Evolutionary conservation across 2,113 vertebrate species (phyloP).

Genomic region (Sterna hirundo): DNA sequence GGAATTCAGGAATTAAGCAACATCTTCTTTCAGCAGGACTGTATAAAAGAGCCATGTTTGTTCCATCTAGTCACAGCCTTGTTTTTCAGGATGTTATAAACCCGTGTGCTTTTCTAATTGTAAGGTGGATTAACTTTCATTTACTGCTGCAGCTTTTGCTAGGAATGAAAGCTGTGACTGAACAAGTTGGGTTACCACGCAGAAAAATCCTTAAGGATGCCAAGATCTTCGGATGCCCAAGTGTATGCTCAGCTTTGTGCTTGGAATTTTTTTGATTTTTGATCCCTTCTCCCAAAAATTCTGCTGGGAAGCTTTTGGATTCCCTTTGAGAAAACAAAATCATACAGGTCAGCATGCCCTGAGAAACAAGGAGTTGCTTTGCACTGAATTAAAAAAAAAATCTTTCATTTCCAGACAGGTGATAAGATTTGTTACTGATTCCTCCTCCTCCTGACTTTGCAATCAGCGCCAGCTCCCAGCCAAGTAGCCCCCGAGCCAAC

Average conservation of each 20-base stretch:
- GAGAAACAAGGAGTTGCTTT: neutral
- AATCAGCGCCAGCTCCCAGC: neutral
- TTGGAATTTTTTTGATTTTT: neutral
- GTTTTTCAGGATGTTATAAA: neutral
- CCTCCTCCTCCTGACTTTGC: neutral
- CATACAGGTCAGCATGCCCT: neutral
- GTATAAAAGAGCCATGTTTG: neutral
- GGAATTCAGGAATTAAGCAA: slow-evolving; percentile 64
- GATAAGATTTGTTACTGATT: neutral
- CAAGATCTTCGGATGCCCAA: neutral
- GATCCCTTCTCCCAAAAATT: neutral
- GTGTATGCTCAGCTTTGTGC: neutral
- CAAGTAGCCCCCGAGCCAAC: fast-evolving
- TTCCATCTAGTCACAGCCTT: neutral
- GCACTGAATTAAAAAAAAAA: neutral
- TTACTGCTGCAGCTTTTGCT: neutral
- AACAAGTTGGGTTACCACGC: neutral
- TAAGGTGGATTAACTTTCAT: neutral
- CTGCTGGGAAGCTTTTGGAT: neutral
- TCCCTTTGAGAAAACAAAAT: neutral
- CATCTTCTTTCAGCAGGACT: slow-evolving; percentile 49
- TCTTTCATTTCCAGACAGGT: neutral
- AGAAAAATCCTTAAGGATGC: neutral
- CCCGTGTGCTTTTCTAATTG: neutral
- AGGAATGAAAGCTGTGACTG: neutral